A percentile compares a stretch with the other conserved stretches of the same genome.
Conservation (phyloP, 1,140 invertebrate species). For the Drepana arcuata region DNA sequence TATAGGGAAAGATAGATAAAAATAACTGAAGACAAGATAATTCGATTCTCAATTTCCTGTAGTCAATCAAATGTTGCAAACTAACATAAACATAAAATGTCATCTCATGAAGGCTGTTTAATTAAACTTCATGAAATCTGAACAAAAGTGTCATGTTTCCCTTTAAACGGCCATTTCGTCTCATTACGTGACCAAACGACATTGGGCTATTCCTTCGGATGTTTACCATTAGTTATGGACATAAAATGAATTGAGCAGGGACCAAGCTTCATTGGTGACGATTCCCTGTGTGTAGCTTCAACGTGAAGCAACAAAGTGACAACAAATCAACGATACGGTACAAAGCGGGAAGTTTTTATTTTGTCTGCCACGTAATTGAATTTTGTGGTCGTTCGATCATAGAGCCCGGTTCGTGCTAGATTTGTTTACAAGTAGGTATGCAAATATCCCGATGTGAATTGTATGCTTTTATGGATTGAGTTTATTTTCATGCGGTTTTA, state of each 20-base stretch:
- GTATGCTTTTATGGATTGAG: not conserved
- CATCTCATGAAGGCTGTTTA: constrained; percentile 19
- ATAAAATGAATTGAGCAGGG: constrained; percentile 2
- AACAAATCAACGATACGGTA: constrained; percentile 51
- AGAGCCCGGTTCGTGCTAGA: constrained; percentile 21
- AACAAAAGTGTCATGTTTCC: constrained; percentile 26
- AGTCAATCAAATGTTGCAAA: constrained; percentile 21
- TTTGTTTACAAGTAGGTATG: constrained; percentile 27
- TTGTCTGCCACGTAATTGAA: constrained; percentile 64
- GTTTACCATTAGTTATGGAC: not conserved
- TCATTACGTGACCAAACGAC: constrained; percentile 10
- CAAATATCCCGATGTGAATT: constrained; percentile 14
- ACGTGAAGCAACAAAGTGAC: constrained; percentile 24
- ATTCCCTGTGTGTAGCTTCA: constrained; percentile 12
- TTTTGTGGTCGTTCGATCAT: constrained; percentile 57
- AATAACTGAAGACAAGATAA: too few relatives aligned
- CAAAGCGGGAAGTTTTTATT: constrained; percentile 52
- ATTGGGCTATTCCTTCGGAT: not conserved
- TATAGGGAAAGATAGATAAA: too few relatives aligned
- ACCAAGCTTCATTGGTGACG: constrained; percentile 18
- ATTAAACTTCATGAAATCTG: constrained; percentile 33
- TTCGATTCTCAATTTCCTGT: constrained; percentile 27
- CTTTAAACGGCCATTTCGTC: constrained; percentile 11
- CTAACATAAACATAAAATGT: constrained; percentile 11
- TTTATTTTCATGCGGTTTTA: not conserved